Evolutionary conservation across 2,113 vertebrate species (phyloP).

Genomic region (Syngnathoides biaculeatus): DNA sequence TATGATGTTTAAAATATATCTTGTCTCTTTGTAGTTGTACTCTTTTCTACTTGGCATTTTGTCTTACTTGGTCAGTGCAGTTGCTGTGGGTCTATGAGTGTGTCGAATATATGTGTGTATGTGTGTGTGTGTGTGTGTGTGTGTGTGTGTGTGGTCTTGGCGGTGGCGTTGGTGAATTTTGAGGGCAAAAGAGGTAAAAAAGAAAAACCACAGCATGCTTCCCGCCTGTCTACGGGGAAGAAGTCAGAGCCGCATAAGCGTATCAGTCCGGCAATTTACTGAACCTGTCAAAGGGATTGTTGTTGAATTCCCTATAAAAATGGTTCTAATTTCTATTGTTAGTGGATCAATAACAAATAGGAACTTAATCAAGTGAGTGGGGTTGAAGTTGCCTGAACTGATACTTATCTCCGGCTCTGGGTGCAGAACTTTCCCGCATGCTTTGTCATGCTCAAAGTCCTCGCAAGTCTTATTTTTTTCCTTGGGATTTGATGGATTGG

Average conservation of each 20-base stretch:
- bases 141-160: conserved; percentile 34
- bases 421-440: conserved; percentile 55
- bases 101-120: too few species aligned
- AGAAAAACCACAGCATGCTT: conserved; percentile 52
- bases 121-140: conserved; percentile 31
- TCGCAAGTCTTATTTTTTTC: conserved; percentile 16
- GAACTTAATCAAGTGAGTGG: neutral
- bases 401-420: conserved; percentile 52
- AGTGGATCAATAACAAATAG: neutral
- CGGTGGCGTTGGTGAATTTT: conserved; percentile 52
- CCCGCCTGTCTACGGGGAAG: conserved; percentile 31
- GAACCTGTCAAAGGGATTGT: neutral
- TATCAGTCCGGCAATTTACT: conserved; percentile 49
- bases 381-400: conserved; percentile 40
- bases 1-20: neutral
- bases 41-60: neutral
- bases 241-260: conserved; percentile 48
- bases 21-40: neutral
- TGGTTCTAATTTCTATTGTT: neutral
- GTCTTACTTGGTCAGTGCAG: neutral
- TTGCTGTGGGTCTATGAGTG: conserved; percentile 19
- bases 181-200: conserved; percentile 46
- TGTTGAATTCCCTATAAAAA: neutral
- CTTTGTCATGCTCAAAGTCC: conserved; percentile 47
- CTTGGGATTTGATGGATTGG: conserved; percentile 21